These are phyloP conservation scores for Drosophila leontia DNA, from an alignment of 1,140 invertebrate genomes.

Conservation along the genomic window DNA sequence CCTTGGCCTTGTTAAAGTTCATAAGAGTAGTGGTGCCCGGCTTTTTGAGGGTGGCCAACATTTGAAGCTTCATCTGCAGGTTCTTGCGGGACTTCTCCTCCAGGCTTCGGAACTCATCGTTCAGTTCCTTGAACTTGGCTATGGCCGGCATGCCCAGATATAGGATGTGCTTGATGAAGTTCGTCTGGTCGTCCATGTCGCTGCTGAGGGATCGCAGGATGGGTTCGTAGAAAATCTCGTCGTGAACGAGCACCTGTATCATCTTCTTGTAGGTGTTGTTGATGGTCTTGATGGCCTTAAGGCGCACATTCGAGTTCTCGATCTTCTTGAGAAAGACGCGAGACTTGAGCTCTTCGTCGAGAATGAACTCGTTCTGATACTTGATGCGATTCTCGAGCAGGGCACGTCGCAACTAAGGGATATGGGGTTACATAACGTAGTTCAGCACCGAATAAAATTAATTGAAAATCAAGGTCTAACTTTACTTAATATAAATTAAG, in stretches of 20 bases:
- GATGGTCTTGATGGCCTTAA: constrained; percentile 80
- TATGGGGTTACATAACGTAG: background rate
- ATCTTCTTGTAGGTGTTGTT: constrained; percentile 78
- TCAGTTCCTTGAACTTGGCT: constrained; percentile 70
- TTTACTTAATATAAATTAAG: no score
- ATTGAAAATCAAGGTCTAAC: background rate
- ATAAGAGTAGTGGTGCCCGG: background rate
- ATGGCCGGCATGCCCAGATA: constrained; percentile 79
- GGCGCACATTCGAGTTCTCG: constrained; percentile 77
- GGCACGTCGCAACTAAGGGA: constrained; percentile 52
- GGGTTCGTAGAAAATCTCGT: constrained; percentile 81
- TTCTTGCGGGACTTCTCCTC: constrained; percentile 70
- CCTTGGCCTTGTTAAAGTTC: constrained; percentile 23
- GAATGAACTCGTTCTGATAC: constrained; percentile 75
- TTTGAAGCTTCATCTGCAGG: constrained; percentile 65
- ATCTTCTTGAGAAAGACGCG: constrained; percentile 70
- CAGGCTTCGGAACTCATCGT: constrained; percentile 56
- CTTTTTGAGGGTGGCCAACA: constrained; percentile 44
- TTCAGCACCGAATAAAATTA: background rate
- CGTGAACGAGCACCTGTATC: constrained; percentile 76
- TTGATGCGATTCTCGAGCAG: constrained; percentile 76
- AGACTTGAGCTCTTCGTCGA: constrained; percentile 72
- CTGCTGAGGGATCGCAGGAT: constrained; percentile 68
- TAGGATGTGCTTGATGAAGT: constrained; percentile 80
- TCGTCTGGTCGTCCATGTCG: constrained; percentile 80